These are phyloP conservation scores for Ceratina australensis DNA, from an alignment of 1,140 invertebrate genomes.

Conservation along the genomic window DNA sequence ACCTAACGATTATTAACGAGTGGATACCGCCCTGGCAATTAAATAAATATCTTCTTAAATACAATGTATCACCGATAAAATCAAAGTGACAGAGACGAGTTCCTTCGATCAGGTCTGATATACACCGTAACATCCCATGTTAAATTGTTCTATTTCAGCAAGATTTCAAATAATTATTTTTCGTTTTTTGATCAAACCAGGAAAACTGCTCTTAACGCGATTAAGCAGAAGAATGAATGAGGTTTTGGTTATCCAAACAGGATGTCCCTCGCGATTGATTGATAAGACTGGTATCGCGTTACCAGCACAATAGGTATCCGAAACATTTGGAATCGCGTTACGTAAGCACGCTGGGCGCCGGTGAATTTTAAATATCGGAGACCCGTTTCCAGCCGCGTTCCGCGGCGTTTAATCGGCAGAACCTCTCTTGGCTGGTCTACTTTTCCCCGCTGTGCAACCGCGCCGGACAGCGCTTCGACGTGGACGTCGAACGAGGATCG, in stretches of 20 bases:
- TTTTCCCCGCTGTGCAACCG: no score
- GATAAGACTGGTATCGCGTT: constrained; percentile 6
- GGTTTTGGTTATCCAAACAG: neutral
- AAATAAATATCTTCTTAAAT: neutral
- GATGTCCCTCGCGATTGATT: neutral
- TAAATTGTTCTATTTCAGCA: no score
- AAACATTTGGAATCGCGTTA: constrained; percentile 38
- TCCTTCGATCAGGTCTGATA: no score
- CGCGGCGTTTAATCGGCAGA: neutral
- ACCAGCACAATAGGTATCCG: constrained; percentile 38
- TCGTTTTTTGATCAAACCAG: no score
- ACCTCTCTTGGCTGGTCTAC: neutral
- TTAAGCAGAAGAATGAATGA: no score
- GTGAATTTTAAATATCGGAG: constrained; percentile 34
- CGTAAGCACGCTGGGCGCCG: constrained; percentile 1
- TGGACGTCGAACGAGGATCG: neutral
- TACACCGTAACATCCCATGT: no score
- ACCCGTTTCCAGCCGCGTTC: constrained; percentile 27
- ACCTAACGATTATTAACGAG: constrained; percentile 11
- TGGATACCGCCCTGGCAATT: neutral
- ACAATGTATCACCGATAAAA: no score
- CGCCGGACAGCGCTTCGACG: no score
- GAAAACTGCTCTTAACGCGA: no score
- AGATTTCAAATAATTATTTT: no score
- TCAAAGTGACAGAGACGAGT: no score